A percentile compares a stretch with the other conserved stretches of the same genome.
Conservation (phyloP, 2,888 invertebrate species). For the Pachycephus smyrnensis region DNA sequence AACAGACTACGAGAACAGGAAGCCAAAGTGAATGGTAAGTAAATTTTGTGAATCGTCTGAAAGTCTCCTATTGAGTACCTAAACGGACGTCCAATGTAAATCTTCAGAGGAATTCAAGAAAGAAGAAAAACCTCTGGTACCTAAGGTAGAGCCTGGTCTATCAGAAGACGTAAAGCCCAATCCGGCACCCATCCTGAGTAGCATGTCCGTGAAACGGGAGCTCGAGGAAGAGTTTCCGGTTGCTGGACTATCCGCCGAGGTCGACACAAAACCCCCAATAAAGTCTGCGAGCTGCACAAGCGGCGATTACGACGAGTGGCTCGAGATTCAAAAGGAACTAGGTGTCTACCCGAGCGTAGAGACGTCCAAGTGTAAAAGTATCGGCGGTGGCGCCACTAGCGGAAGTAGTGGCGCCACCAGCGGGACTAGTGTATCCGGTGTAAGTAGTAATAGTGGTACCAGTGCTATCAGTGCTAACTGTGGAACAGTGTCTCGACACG, state of each 20-base stretch:
- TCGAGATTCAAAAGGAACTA: constrained; percentile 76
- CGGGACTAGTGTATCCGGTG: constrained; percentile 33
- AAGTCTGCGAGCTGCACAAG: constrained; percentile 56
- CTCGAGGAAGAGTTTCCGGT: constrained; percentile 59
- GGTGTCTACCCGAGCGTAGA: constrained; percentile 65
- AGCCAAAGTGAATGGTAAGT: constrained; percentile 59
- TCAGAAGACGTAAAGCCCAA: constrained; percentile 39
- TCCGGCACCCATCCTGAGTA: constrained; percentile 41
- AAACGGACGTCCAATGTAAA: constrained; percentile 1
- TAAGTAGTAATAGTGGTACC: constrained; percentile 29
- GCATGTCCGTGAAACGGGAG: constrained; percentile 61
- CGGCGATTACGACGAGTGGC: constrained; percentile 75
- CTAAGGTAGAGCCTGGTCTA: constrained; percentile 61
- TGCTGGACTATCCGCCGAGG: constrained; percentile 38
- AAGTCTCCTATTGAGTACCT: background rate
- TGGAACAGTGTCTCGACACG: constrained; percentile 9
- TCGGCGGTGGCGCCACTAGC: background rate
- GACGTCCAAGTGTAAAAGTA: constrained; percentile 49
- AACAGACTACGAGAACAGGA: constrained; percentile 72
- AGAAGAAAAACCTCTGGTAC: constrained; percentile 61
- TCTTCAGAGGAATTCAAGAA: constrained; percentile 59
- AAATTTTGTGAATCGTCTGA: background rate
- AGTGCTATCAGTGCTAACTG: constrained; percentile 23
- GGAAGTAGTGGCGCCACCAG: background rate
- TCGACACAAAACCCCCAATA: constrained; percentile 54